Conservation (phyloP, 2,113 vertebrate species). For the Pampusana beccarii region DNA sequence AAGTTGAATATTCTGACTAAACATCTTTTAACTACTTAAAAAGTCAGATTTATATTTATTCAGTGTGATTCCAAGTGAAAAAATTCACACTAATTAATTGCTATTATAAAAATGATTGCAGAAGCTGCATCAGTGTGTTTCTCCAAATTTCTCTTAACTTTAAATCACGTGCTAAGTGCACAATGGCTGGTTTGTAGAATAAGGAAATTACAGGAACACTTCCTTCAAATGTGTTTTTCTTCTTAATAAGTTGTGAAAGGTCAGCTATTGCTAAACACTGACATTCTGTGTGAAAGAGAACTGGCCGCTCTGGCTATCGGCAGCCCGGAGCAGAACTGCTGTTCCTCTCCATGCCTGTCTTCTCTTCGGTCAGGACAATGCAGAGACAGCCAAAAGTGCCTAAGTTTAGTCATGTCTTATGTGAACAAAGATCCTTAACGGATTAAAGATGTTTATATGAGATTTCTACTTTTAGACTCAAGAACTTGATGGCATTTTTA, state of each 20-base stretch:
- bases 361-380: accelerated
- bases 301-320: accelerated
- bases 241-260: slow-evolving; percentile 26
- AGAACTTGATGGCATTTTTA: background rate
- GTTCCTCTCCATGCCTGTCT: background rate
- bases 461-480: background rate
- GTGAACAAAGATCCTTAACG: background rate
- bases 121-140: background rate
- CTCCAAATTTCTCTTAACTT: background rate
- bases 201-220: slow-evolving; percentile 31
- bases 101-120: background rate
- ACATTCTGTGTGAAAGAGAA: slow-evolving; percentile 49
- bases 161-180: background rate
- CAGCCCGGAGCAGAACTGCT: background rate
- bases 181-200: background rate
- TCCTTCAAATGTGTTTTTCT: slow-evolving; percentile 36
- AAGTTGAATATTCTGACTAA: background rate
- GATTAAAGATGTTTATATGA: slow-evolving; percentile 2
- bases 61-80: background rate
- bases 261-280: background rate
- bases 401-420: background rate
- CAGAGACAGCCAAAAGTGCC: background rate
- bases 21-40: background rate
- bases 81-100: background rate
- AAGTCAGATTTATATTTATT: background rate